phyloP scores from a whole-genome alignment of 2,113 vertebrate genomes.

The Oostethus manadensis region DNA sequence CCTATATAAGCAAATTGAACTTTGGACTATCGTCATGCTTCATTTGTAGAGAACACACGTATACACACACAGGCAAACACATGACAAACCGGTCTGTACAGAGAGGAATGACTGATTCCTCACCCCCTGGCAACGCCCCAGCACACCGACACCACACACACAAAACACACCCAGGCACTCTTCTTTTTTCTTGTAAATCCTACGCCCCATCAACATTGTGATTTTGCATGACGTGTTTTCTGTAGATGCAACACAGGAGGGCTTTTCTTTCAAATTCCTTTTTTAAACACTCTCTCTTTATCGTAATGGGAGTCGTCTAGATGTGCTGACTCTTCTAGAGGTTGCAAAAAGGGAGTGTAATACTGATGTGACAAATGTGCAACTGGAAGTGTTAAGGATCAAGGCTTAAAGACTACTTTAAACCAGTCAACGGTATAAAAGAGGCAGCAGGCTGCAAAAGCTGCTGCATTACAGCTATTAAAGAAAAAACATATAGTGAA shows the following conservation, averaged over 20 bases:
- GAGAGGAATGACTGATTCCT: constrained; percentile 19
- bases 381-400: constrained; percentile 3
- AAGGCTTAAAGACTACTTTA: neutral
- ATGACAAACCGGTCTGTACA: constrained; percentile 38
- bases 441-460: neutral
- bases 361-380: constrained; percentile 1
- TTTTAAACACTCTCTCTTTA: constrained; percentile 9
- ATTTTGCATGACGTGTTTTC: neutral
- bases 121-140: constrained; percentile 34
- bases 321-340: constrained; percentile 1
- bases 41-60: neutral
- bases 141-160: constrained; percentile 24
- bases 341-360: constrained; percentile 10
- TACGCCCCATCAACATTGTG: neutral
- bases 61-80: constrained; percentile 15
- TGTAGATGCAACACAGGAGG: neutral
- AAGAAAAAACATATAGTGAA: neutral
- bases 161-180: constrained; percentile 29
- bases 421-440: neutral
- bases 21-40: neutral
- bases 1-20: neutral
- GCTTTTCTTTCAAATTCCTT: constrained; percentile 6
- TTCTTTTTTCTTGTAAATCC: neutral
- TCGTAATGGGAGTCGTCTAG: constrained; percentile 15
- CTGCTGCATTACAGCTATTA: neutral